A percentile compares a stretch with the other conserved stretches of the same genome.
Evolutionary conservation across 2,113 vertebrate genomes (phyloP).

Genomic region (Lynx canadensis): DNA sequence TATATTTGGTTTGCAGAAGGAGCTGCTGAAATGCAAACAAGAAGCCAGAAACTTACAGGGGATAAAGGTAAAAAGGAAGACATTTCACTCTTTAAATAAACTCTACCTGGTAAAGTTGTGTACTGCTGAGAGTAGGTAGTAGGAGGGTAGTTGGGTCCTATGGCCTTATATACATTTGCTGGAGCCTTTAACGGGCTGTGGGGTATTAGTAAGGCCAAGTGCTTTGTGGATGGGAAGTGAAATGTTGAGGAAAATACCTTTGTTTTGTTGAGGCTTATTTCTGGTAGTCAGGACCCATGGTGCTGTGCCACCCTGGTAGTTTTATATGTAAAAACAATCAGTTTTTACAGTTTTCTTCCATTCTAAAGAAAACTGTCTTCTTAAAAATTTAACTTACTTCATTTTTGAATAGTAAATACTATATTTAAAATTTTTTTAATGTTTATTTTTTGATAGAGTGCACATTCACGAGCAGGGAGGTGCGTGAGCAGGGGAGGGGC

Average conservation of each 20-base stretch:
- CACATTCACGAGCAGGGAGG: too few species aligned
- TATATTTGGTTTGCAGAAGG: slow-evolving; percentile 90
- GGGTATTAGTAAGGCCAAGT: background rate
- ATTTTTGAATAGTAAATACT: background rate
- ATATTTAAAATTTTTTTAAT: background rate
- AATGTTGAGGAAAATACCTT: background rate
- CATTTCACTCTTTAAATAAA: background rate
- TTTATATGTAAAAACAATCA: background rate
- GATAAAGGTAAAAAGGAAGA: slow-evolving; percentile 91
- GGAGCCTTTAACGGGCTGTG: background rate
- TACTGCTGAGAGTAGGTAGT: background rate
- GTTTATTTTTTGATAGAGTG: too few species aligned
- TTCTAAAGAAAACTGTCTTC: background rate
- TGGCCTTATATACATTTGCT: background rate
- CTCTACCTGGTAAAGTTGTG: background rate
- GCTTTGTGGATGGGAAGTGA: background rate
- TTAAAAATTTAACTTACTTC: background rate
- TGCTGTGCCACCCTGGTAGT: background rate
- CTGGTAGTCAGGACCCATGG: background rate
- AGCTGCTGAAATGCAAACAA: slow-evolving; percentile 94
- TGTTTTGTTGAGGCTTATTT: background rate
- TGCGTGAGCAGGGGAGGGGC: too few species aligned
- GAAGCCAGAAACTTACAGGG: slow-evolving; percentile 95
- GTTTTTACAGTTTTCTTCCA: background rate
- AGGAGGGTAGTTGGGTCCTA: background rate